phyloP scores from a whole-genome alignment of 2,888 invertebrate genomes.

The Pyrrhia umbra region DNA sequence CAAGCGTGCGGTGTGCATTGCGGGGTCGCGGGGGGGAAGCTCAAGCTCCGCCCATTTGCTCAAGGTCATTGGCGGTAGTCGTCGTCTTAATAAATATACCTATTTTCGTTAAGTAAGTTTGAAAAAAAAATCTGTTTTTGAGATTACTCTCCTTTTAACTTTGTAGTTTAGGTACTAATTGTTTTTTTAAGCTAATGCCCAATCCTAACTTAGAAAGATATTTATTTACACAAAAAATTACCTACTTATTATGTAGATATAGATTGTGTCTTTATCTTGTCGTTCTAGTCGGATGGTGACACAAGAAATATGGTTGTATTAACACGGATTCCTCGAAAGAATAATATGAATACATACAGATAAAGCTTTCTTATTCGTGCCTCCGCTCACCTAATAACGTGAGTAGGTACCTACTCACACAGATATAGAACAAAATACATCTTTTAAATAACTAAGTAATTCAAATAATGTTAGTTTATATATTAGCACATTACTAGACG shows the following conservation, averaged over 20 bases:
- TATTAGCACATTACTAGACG: slow-evolving; percentile 13
- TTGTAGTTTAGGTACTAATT: slow-evolving; percentile 23
- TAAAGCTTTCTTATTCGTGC: slow-evolving; percentile 10
- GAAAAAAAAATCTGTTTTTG: too few relatives aligned
- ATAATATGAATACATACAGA: slow-evolving; percentile 20
- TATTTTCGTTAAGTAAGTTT: too few relatives aligned
- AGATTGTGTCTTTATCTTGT: slow-evolving; percentile 42
- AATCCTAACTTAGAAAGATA: too few relatives aligned
- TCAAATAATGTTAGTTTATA: slow-evolving; percentile 17
- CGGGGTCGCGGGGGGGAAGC: too few relatives aligned
- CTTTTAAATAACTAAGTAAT: neutral
- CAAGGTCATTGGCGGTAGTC: too few relatives aligned
- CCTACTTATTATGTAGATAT: slow-evolving; percentile 1
- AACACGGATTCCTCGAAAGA: slow-evolving; percentile 24
- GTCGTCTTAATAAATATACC: too few relatives aligned
- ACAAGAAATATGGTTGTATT: slow-evolving; percentile 41
- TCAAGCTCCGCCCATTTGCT: too few relatives aligned
- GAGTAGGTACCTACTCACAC: neutral
- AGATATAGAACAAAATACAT: slow-evolving; percentile 2
- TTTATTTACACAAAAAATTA: neutral
- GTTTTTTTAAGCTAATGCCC: too few relatives aligned
- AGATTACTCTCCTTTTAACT: slow-evolving; percentile 23
- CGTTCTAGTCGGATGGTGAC: slow-evolving; percentile 26
- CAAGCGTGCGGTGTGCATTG: too few relatives aligned
- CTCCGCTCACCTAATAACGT: slow-evolving; percentile 8